Evolutionary conservation across 2,888 invertebrate species (phyloP).

Genomic region (Linnaemya vulpina): DNA sequence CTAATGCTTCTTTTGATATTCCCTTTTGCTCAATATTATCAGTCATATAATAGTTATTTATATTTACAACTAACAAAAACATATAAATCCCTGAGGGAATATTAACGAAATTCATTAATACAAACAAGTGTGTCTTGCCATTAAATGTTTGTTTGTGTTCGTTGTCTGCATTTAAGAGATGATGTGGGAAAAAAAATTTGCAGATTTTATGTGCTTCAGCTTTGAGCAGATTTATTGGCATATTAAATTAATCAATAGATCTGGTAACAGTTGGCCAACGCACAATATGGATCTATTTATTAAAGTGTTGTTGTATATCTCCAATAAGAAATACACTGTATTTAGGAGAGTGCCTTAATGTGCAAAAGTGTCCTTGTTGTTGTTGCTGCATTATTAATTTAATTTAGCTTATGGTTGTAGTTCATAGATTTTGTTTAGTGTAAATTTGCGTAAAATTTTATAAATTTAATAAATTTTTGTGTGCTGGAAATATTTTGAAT

Average conservation of each 20-base stretch:
- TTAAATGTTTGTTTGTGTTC: slow-evolving; percentile 5
- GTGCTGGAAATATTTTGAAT: neutral
- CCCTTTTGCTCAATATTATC: neutral
- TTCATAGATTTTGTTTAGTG: too few relatives aligned
- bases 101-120: slow-evolving; percentile 28
- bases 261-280: slow-evolving; percentile 34
- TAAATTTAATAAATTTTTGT: too few relatives aligned
- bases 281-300: neutral
- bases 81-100: slow-evolving; percentile 28
- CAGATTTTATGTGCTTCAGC: slow-evolving; percentile 6
- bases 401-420: neutral
- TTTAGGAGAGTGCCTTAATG: neutral
- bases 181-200: neutral
- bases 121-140: neutral
- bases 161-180: neutral
- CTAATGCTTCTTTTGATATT: neutral
- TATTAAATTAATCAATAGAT: slow-evolving; percentile 36
- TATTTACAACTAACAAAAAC: neutral
- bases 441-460: too few relatives aligned
- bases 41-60: slow-evolving; percentile 9
- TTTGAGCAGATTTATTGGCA: slow-evolving; percentile 34
- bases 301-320: neutral
- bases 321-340: neutral
- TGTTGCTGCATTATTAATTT: slow-evolving; percentile 3
- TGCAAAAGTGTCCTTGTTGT: neutral